A percentile compares a stretch with the other conserved stretches of the same genome.
Evolutionary conservation across 2,888 invertebrate genomes (phyloP).

Genomic region (Alloscopus bannaensis): DNA sequence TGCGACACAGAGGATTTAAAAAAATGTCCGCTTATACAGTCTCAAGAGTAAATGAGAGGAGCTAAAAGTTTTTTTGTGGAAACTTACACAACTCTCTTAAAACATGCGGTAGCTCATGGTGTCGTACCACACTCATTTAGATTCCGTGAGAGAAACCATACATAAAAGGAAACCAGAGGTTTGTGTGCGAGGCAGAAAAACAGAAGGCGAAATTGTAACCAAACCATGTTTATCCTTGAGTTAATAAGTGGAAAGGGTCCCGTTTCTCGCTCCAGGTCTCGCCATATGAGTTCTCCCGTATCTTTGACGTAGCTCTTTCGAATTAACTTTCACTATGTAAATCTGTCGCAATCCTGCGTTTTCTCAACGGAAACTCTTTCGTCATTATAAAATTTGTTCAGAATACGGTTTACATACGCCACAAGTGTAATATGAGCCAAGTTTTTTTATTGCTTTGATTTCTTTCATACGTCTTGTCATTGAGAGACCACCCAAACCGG

Average conservation of each 20-base stretch:
- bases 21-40: too few species aligned
- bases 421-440: slow-evolving; percentile 23
- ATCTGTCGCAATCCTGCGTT: not conserved
- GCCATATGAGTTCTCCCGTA: not conserved
- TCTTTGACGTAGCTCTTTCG: not conserved
- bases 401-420: too few species aligned
- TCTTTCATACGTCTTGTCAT: slow-evolving; percentile 24
- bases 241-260: slow-evolving; percentile 45
- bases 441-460: slow-evolving; percentile 33
- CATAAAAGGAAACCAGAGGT: slow-evolving; percentile 42
- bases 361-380: not conserved
- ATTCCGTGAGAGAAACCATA: slow-evolving; percentile 30
- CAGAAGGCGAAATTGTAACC: slow-evolving; percentile 21
- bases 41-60: too few species aligned
- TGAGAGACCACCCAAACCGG: slow-evolving; percentile 7
- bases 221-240: slow-evolving; percentile 40
- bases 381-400: slow-evolving; percentile 16
- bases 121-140: slow-evolving; percentile 33
- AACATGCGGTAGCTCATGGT: too few species aligned
- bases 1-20: too few species aligned
- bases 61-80: too few species aligned
- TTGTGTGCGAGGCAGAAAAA: not conserved
- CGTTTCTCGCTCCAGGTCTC: slow-evolving; percentile 23
- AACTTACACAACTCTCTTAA: too few species aligned
- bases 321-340: not conserved